Base-by-base conservation (phyloP, 2,888 invertebrate genomes). In the Brachylomia viminalis region DNA sequence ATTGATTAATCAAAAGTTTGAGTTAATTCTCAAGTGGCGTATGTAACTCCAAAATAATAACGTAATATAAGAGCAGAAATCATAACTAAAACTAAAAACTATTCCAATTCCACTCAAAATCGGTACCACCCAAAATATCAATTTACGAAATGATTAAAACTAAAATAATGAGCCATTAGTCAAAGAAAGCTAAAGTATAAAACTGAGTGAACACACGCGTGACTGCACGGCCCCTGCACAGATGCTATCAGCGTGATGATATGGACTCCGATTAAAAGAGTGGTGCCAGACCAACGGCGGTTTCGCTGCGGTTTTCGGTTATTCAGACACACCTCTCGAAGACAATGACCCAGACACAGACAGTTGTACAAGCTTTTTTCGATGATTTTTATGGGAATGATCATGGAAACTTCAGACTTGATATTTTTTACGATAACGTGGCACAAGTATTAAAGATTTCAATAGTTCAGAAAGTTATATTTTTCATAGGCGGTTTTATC, bases 191-290 rank as follows among this genome's bases (percentile, higher is more conserved):
- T 90, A 89, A 91, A 86, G 86, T 88, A 86, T 87, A 86, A 85
- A 80, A 69, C 83, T 70, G 86, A 83, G 88, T 81, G 90, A 75
- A 91, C 87, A 90, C 90, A 91, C 92, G 92, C 92, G 92, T 91
- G 90, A 90, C 93, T 92, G 86, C 89, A 88, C 89, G 91, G 87
- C 85, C 81, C 86, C 80, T 89, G 91, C 83, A 86, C 90, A 90
- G 94, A 93, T 94, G 90, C 62, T 86, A 94, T 94, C 93, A 86
- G 85, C 69, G 67, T 72, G 74, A 85, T 87, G 87, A 85, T 87
- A 85, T 81, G 69, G 87, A 78, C 72, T 76, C 67, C 83, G 86
- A 86, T 84, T 82, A 79, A 72, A 78, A 85, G 73, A 79, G 85
- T 67, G 77, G 10, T 77, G 64, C 67, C 78, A 87, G 33, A 88